Evolutionary conservation across 2,888 invertebrate species (phyloP), one percentile per base, ranked within the genome.

Genomic region (Steinernema carpocapsae): DNA sequence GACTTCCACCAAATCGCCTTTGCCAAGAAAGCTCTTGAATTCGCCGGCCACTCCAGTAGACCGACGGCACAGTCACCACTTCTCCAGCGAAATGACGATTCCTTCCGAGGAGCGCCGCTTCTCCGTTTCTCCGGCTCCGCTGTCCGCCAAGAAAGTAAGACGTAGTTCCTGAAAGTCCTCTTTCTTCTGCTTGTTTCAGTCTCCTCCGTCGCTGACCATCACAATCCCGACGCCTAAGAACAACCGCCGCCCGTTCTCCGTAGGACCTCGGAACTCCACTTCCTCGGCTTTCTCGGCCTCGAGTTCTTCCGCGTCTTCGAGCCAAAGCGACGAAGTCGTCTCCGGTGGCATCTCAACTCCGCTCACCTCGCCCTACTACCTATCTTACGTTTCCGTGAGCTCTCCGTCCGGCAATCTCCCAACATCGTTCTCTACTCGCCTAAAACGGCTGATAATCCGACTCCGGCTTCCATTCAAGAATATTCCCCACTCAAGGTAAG

Each of bases 161-260:
- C 3, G 37, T 3, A 10, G 3, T 37, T 37, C 10, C 37, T 37
- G 3, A 37, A 19, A 3, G 17, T 19, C 48, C n/a, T 48, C 4
- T 4, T 17, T 32, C 64, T 29, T 26, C 56, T 26, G 10, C 26
- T 14, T 17, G 1, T n/a, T 64, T 32, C 64, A 64, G 64, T 64
- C 64, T 17, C 64, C 64, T 64, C 64, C 64, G 1, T 64, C 64
- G 32, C 32, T 64, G 32, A 64, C 64, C 12, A 64, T 64, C 64
- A 64, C 64, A 17, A 64, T 64, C 19, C 64, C 64, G 17, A 64
- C 64, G 32, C 64, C 64, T 1, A 64, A 64, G 64, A 64, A 64
- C 64, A 32, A 17, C 7, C 64, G 64, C 17, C 64, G 64, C 7
- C 64, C 64, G 17, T 29, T 64, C 32, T 64, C 64, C 32, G 29